Evolutionary conservation across 1,140 invertebrate species (phyloP), one percentile per base, ranked within the genome.

Genomic region (Monomorium pharaonis): DNA sequence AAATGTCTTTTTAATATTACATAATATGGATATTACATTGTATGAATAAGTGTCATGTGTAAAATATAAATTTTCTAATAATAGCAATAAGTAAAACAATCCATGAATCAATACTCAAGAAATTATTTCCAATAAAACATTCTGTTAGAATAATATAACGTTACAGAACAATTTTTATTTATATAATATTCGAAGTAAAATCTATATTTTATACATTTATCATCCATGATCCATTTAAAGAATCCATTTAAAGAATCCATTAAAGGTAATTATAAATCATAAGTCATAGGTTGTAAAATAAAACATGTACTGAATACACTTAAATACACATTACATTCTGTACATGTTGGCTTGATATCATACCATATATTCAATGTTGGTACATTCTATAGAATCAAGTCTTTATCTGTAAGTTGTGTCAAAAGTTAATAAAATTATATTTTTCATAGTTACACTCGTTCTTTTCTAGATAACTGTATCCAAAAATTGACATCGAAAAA

Each of bases 351-450:
- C 24, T 72, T 69, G 27, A 69, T 58, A 65, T 33, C 18, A 33
- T 51, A 33, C 5, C 7, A 12, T 49, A 16, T 49, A n/a, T n/a
- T 47, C 49, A 78, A 78, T 24, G 33, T 47, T 24, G 44, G 9
- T 54, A 69, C n/a, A 24, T 58, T 81, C 30, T 16, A 54, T 56
- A 56, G 24, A 58, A 58, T 72, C 24, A 60, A 81, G 24, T 83
- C 37, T 81, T 49, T 56, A 33, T 56, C 72, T 21, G 9, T 81
- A 83, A 83, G 78, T 83, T 27, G 33, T 83, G 77, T 80, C n/a
- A 80, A 77, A 77, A 56, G 51, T 74, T 72, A 58, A 56, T n/a
- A 58, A 72, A 83, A 72, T 72, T 83, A 51, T 70, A 83, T 37
- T 83, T 3, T 42, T 47, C 27, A 51, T 42, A 56, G 56, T 54